Evolutionary conservation across 2,113 vertebrate species (phyloP), one percentile per base, ranked within the genome.

Genomic region (Procavia capensis): DNA sequence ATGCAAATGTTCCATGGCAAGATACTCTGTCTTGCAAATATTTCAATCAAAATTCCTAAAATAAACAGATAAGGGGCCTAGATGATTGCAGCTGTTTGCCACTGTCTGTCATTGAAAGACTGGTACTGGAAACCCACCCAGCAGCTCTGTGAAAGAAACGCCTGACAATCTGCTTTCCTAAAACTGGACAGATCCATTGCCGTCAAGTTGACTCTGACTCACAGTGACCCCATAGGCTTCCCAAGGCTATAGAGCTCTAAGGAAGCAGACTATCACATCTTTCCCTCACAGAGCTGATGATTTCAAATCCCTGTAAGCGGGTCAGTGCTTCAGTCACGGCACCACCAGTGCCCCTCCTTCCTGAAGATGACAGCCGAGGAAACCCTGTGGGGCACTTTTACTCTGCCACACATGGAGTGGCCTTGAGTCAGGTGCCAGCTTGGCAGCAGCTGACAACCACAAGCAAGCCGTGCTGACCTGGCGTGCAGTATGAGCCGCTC

Each of bases 1-100:
- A 25, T 61, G 24, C 0, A 17, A 41, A 29, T 78, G 31, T 54
- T 47, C n/a, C 5, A 2, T 82, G 63, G 85, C n/a, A 74, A 72
- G 36, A 25, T 22, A 47, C 39, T 90, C 54, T 90, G n/a, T 94
- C 79, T 70, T 78, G 39, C 80, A 90, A 95, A 36, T 36, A 34
- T 85, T 79, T 88, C 31, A 43, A 0, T 88, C 36, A 88, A 11
- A 47, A 9, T 61, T 59, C 66, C 41, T 72, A 85, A 88, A 80
- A 54, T 83, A 1, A 74, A 90, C 66, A 88, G 27, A n/a, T 41
- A 14, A 39, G 20, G n/a, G 10, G 17, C 1, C 36, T 10, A 19
- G 70, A 3, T 39, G 22, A 9, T 36, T 8, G 7, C 3, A 24
- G 70, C 36, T 72, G 70, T 63, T 63, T 63, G 61, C 57, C 3